Conservation (phyloP, 2,888 invertebrate species). For the Oasisia sp. region DNA sequence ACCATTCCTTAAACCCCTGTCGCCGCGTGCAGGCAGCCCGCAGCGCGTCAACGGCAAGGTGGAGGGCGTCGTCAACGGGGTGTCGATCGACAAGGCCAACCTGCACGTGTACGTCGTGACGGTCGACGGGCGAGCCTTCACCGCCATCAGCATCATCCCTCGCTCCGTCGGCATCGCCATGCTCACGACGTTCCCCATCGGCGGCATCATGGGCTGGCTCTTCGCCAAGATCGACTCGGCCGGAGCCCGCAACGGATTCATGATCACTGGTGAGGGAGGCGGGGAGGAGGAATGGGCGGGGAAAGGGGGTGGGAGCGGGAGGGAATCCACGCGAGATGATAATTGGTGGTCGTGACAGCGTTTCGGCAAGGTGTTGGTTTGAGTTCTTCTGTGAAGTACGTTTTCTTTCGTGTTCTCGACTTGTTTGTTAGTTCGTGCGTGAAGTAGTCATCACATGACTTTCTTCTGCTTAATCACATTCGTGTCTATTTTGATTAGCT, state of each 20-base stretch:
- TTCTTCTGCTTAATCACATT: too few species aligned
- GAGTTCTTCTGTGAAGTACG: background rate
- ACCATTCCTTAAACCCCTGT: background rate
- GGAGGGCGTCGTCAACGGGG: slow-evolving; percentile 84
- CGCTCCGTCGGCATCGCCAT: background rate
- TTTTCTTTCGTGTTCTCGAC: background rate
- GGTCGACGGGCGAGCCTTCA: slow-evolving; percentile 73
- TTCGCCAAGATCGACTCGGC: slow-evolving; percentile 84
- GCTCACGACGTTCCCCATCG: slow-evolving; percentile 58
- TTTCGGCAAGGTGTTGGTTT: background rate
- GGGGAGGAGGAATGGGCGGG: too few species aligned
- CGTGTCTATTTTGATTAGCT: too few species aligned
- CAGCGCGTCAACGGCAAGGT: slow-evolving; percentile 89
- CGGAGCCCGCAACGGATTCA: slow-evolving; percentile 87
- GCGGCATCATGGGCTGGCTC: slow-evolving; percentile 89
- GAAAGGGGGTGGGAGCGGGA: background rate
- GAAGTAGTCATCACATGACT: background rate
- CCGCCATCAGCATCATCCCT: slow-evolving; percentile 83
- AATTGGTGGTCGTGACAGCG: background rate
- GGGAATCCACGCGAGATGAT: background rate
- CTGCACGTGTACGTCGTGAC: slow-evolving; percentile 93
- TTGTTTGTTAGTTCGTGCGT: background rate
- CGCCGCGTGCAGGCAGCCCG: slow-evolving; percentile 74
- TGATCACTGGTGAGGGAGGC: slow-evolving; percentile 67
- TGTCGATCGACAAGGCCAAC: slow-evolving; percentile 79